Evolutionary conservation across 2,797 vertebrate species (phyloP), one percentile per base, ranked within the genome.

Genomic region (Sebastolobus alascanus): DNA sequence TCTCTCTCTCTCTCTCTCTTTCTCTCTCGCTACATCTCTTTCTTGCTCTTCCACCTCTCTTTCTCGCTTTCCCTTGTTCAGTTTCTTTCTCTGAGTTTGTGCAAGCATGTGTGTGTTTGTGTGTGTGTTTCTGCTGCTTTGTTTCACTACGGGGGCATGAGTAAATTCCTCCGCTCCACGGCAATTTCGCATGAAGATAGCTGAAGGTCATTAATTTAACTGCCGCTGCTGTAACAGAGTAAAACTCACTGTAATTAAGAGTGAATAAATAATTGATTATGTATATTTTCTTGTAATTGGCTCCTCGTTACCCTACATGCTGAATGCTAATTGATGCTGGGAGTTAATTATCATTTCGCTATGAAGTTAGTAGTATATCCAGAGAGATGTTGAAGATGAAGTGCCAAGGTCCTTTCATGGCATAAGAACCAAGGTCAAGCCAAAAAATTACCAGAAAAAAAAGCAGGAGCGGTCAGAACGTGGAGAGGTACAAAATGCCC

Each of bases 251-350:
- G 90, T 94, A 96, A 96, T 96, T 96, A 96, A 94, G 85, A 92
- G 70, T 63, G 90, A 92, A 94, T 96, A 96, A 96, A 96, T 96
- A 95, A 96, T 96, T 95, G 94, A 96, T 95, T 91, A 91, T 95
- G 88, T 95, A 94, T 94, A 94, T 94, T 94, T 93, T 91, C 87
- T 89, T 89, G 87, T 95, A 96, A 96, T 95, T 94, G 89, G 90
- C 91, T 94, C 84, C 94, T 94, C 87, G 73, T 94, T 95, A 94
- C 87, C 85, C 92, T 91, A 89, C 90, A 92, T 40, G 84, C 87
- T 66, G 91, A 92, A 94, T 95, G 90, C 92, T 95, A 95, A 95
- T 95, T 95, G 87, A 91, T 89, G 85, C 90, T 68, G 88, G 88
- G 84, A 93, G 90, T 92, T 95, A 94, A 96, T 95, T 94, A 95